Conservation (phyloP, 1,140 invertebrate species). For the Zaprionus lachaisei region DNA sequence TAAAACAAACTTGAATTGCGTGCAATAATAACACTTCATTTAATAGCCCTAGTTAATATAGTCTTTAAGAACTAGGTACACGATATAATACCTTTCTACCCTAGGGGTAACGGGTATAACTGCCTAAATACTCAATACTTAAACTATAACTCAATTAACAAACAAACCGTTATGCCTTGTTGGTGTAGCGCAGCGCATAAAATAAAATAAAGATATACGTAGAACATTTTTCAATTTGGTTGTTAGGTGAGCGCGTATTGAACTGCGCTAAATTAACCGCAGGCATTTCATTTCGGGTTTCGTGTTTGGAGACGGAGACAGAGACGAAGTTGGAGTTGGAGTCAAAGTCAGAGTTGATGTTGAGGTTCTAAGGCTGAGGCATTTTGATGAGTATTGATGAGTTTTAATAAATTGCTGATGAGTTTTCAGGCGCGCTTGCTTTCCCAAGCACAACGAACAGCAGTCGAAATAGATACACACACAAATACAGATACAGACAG, state of each 20-base stretch:
- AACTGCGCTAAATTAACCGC: slow-evolving; percentile 79
- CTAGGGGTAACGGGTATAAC: too few species aligned
- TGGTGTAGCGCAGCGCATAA: slow-evolving; percentile 11
- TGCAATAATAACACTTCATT: too few species aligned
- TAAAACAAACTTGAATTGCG: too few species aligned
- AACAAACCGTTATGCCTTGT: slow-evolving; percentile 12
- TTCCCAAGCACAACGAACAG: slow-evolving; percentile 45
- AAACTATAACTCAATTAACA: neutral
- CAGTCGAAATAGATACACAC: slow-evolving; percentile 9
- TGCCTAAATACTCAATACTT: neutral
- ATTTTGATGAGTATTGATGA: slow-evolving; percentile 84
- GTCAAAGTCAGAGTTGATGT: slow-evolving; percentile 24
- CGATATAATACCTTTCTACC: too few species aligned
- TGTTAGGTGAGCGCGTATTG: slow-evolving; percentile 43
- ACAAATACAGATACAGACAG: neutral
- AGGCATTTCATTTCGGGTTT: slow-evolving; percentile 61
- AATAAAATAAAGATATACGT: slow-evolving; percentile 53
- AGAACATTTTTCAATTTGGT: slow-evolving; percentile 76
- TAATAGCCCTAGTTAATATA: too few species aligned
- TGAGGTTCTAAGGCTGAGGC: slow-evolving; percentile 24
- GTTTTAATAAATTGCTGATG: slow-evolving; percentile 83
- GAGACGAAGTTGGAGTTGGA: slow-evolving; percentile 1
- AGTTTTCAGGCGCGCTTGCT: slow-evolving; percentile 58
- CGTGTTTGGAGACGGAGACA: slow-evolving; percentile 15
- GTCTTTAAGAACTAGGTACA: too few species aligned